phyloP scores from a whole-genome alignment of 2,888 invertebrate species.

The Pyrrhosoma nymphula region DNA sequence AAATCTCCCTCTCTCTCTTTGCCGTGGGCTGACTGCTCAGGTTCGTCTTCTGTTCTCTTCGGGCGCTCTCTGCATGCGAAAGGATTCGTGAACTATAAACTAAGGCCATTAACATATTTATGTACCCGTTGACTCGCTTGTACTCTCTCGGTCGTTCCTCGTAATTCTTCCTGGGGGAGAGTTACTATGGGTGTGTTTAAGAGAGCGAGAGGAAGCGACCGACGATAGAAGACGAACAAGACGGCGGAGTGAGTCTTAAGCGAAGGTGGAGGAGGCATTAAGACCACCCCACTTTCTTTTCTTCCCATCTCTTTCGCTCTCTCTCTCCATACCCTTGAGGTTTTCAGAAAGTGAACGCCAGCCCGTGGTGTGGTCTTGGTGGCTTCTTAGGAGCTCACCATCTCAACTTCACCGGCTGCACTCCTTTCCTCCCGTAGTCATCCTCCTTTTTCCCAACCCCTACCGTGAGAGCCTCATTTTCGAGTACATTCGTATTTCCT shows the following conservation, averaged over 20 bases:
- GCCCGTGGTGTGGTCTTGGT: background rate
- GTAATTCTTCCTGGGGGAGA: background rate
- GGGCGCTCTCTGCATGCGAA: conserved; percentile 29
- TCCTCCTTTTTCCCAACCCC: background rate
- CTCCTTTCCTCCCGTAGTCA: background rate
- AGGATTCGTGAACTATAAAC: conserved; percentile 33
- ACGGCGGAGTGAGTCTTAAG: background rate
- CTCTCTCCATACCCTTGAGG: conserved; percentile 22
- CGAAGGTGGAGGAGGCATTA: conserved; percentile 6
- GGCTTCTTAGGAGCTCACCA: conserved; percentile 1
- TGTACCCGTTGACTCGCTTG: conserved; percentile 29
- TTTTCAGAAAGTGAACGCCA: conserved; percentile 54
- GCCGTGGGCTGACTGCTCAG: too few species aligned
- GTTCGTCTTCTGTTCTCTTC: background rate
- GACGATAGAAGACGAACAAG: background rate
- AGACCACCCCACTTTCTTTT: background rate
- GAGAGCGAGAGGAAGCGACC: background rate
- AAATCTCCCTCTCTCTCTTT: background rate
- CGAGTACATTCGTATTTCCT: background rate
- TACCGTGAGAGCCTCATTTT: background rate
- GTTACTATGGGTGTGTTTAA: conserved; percentile 30
- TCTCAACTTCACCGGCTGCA: background rate
- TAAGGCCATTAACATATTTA: conserved; percentile 51
- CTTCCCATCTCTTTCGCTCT: background rate
- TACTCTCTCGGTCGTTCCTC: background rate